Evolutionary conservation across 1,140 invertebrate genomes (phyloP), one percentile per base, ranked within the genome.

Genomic region (Anastrepha ludens): DNA sequence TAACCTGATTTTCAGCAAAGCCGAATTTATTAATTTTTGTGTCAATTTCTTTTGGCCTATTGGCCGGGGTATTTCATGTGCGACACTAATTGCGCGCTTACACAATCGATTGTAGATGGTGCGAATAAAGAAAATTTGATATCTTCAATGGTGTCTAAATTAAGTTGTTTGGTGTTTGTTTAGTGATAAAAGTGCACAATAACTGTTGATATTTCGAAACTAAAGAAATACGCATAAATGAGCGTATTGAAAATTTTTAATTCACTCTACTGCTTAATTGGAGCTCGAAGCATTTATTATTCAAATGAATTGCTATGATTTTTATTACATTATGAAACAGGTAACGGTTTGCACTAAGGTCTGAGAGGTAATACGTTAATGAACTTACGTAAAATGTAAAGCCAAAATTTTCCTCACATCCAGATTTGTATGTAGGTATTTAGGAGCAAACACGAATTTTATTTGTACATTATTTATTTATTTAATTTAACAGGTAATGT

Each of bases 1-100:
- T 81, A 55, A 81, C 74, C 74, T 81, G 47, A 81, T 81, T 81
- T 81, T 15, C n/a, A 81, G 50, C 74, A 29, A 55, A 81, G 7
- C 15, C 6, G 17, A 81, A 81, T 81, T 58, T 81, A 29, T 55
- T 55, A n/a, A 81, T 81, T 29, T 47, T 3, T 81, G n/a, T 81
- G 74, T 81, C 74, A 81, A 81, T 81, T 81, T 15, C 47, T 6
- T 55, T 39, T 41, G 29, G 11, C 5, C 2, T 8, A 44, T 39
- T 41, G 39, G 4, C 9, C 65, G 39, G 3, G 1, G 13, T 11
- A 41, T 70, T 70, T 11, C 13, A 17, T 74, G 2, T 74, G 67
- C 44, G 15, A 44, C 67, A 74, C 11, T 44, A 74, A 74, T 74
- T 74, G 39, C 44, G 41, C 5, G 44, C 67, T 74, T n/a, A 17